Evolutionary conservation across 2,888 invertebrate genomes (phyloP), one percentile per base, ranked within the genome.

Genomic region (Cantharis nigra): DNA sequence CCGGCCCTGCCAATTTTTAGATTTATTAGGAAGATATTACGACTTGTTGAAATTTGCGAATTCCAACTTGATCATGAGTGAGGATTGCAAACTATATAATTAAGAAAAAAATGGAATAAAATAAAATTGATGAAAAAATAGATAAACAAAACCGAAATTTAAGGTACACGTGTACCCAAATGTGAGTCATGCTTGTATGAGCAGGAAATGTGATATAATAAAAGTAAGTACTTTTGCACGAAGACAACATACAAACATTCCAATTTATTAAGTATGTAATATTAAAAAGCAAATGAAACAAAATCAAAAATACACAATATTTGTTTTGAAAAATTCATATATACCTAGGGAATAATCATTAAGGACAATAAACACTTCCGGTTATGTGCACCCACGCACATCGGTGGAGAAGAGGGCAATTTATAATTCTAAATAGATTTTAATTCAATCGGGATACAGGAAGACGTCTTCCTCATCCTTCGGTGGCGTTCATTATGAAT

Each of bases 391-490:
- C 70, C 70, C 70, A 70, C 30, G 14, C 28, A 72, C 26, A 75
- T 67, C 63, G n/a, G 49, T 65, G 23, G 18, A 14, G 30, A 70
- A 28, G 69, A 65, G 75, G 71, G 65, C 49, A 64, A 18, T 63
- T 65, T 65, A 30, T 33, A 65, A 64, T 72, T 65, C 30, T 20
- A 71, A 62, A 75, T 76, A 78, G 80, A 83, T 82, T 81, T 81
- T 79, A 83, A 82, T 83, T 84, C 83, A 84, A 82, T 84, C 81
- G 79, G 78, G 79, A 80, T 82, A 83, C 82, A 84, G 85, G 85
- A 85, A 83, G 82, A 26, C 64, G 26, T 20, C 65, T 20, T 67
- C 82, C 80, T 79, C 82, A 78, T 80, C 78, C 79, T 77, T 76
- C 83, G 80, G 80, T 81, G 81, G 81, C 78, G 81, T 77, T 74